Evolutionary conservation across 2,113 vertebrate genomes (phyloP).

Genomic region (Rhizomys pruinosus): DNA sequence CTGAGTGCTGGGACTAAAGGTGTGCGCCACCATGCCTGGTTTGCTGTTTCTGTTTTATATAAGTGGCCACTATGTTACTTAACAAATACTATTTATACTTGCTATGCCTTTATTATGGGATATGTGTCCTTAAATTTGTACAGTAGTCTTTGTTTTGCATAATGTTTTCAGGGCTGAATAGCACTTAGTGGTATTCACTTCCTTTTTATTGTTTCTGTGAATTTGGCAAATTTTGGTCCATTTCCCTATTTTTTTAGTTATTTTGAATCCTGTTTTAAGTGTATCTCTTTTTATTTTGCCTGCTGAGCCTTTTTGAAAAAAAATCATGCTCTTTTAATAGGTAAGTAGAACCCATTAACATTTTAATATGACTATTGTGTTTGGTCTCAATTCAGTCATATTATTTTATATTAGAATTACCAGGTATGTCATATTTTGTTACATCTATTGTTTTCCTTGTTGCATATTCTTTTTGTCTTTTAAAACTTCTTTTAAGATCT

Average conservation of each 20-base stretch:
- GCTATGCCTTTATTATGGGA: not conserved
- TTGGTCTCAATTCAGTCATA: slow-evolving; percentile 34
- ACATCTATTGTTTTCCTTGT: not conserved
- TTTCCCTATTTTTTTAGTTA: not conserved
- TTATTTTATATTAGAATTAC: slow-evolving; percentile 28
- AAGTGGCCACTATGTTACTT: not conserved
- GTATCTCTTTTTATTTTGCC: slow-evolving; percentile 20
- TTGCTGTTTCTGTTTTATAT: not conserved
- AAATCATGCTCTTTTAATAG: not conserved
- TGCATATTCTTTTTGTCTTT: not conserved
- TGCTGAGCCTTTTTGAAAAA: slow-evolving; percentile 7
- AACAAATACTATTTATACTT: not conserved
- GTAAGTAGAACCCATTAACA: slow-evolving; percentile 2
- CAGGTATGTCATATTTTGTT: not conserved
- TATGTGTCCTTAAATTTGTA: not conserved
- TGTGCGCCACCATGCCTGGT: too few relatives aligned
- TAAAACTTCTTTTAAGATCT: not conserved
- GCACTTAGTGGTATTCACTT: not conserved
- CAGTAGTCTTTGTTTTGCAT: not conserved
- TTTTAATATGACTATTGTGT: not conserved
- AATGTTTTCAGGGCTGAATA: not conserved
- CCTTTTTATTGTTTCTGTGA: not conserved
- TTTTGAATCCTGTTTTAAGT: not conserved
- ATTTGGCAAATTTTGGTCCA: not conserved
- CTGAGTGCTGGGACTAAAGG: too few relatives aligned